Percentiles rank a stretch among this genome's conserved stretches.
Conservation (phyloP, 2,113 vertebrate genomes). For the Ochotona princeps region DNA sequence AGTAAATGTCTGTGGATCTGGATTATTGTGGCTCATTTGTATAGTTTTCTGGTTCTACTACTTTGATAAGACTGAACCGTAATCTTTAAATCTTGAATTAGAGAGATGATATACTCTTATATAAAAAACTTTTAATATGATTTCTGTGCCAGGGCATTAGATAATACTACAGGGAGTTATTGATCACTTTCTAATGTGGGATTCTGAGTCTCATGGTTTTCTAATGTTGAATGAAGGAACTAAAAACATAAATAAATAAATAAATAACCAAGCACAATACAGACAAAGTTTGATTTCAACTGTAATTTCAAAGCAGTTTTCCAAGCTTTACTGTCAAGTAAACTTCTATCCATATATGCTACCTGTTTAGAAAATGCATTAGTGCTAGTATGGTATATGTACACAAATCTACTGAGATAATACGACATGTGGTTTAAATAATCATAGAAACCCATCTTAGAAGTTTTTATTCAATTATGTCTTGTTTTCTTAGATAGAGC, state of each 20-base stretch:
- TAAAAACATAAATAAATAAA: background rate
- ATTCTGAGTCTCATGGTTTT: conserved; percentile 47
- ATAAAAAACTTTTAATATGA: conserved; percentile 43
- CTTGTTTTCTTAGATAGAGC: background rate
- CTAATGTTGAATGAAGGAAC: background rate
- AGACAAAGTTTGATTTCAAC: background rate
- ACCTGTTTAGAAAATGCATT: conserved; percentile 9
- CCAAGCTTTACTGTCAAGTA: background rate
- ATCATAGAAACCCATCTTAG: background rate
- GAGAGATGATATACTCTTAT: background rate
- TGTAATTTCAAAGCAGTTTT: background rate
- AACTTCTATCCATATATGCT: background rate
- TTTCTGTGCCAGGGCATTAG: conserved; percentile 34
- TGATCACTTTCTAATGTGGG: conserved; percentile 11
- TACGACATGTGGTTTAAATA: conserved; percentile 14
- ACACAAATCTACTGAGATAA: conserved; percentile 12
- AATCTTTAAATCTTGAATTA: conserved; percentile 49
- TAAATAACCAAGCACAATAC: background rate
- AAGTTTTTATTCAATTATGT: conserved; percentile 27
- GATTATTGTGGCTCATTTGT: conserved; percentile 66
- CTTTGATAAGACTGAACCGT: background rate
- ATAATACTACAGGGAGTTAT: conserved; percentile 40
- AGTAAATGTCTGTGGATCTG: background rate
- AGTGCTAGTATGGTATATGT: background rate
- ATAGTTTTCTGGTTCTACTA: conserved; percentile 59